Evolutionary conservation across 2,797 vertebrate species (phyloP), one percentile per base, ranked within the genome.

Genomic region (Clarias laeviceps): DNA sequence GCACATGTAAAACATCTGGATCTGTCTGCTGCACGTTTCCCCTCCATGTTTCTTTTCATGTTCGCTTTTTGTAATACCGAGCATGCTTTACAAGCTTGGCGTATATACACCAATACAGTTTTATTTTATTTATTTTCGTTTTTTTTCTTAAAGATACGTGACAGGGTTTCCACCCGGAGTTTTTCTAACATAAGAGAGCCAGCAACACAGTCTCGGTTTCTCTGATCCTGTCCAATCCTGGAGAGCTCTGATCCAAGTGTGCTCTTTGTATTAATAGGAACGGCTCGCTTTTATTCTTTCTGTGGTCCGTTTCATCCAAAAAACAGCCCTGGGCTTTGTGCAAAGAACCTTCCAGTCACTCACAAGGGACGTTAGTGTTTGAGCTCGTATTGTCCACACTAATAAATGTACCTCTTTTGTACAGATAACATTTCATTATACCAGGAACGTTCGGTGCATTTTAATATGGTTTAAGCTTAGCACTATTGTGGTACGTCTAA

Each of bases 1-100:
- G 61, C 15, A 24, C 59, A 40, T 65, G 61, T 66, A 56, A 76
- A 85, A 80, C 78, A 80, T 85, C 84, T 81, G 78, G 84, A 82
- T 37, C 79, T 85, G 73, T 20, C 22, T 61, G 56, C 57, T 2
- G 68, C 4, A 34, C 4, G 11, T 64, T 69, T 56, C 29, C 4
- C 9, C 27, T 18, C 12, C 7, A 18, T 32, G 18, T 9, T 73
- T 73, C 20, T 56, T 73, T 85, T 64, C 65, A 61, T 34, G 20
- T 59, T 7, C 15, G 37, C 12, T 81, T 50, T 50, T 69, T 70
- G 27, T 27, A 59, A 80, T 50, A 27, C 61, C 0, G 22, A 64
- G 34, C 37, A 11, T 50, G 61, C 50, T 69, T 7, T 69, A 34
- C 27, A 24, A 68, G 65, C 80, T 56, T 62, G 27, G 9, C 20